Base-by-base conservation (phyloP, 1,140 invertebrate species). In the Papilio helenus region DNA sequence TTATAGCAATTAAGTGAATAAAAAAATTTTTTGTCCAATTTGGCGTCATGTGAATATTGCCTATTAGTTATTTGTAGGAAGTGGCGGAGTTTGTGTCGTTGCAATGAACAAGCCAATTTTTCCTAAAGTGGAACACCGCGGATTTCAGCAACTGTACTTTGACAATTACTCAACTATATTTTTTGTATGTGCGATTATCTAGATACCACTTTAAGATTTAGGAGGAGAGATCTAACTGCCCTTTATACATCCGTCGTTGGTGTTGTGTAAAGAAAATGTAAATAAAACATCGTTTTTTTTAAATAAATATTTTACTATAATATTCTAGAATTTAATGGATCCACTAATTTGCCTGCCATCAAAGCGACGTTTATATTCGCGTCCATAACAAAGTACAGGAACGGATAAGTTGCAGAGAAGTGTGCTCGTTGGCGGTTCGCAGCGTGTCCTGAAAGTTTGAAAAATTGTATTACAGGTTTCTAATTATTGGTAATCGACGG, bases 351-450 rank as follows among this genome's bases (percentile, higher is more conserved):
- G 72, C 97, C 97, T 74, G 97, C 96, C 95, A 98, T 97, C 34
- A 98, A 95, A 58, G 96, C 94, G 26, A 97, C 97, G 85, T 97
- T 96, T 12, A 97, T 96, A 84, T 96, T 96, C 51, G 96, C 95
- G 89, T 98, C 97, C 91, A 98, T 96, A 61, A 98, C 97, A 89
- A 98, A 98, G 91, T 97, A 98, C 51, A 97, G 90, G 89, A 98
- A 98, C 16, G 97, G 97, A 93, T 96, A 97, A 79, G 97, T 96
- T 2, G 96, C 97, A 12, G 96, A 95, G 88, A 98, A 97, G 73
- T 96, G 88, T n/a, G 97, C 95, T 71, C 96, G 96, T 79, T 95
- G 94, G 58, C 94, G 91, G 76, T 90, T 92, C 23, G 85, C 82
- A 34, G 88, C 87, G 81, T 94, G 93, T n/a, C 90, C 94, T 95